These are phyloP conservation scores for Phymastichus coffea DNA, from an alignment of 1,140 invertebrate species.

Conservation along the genomic window DNA sequence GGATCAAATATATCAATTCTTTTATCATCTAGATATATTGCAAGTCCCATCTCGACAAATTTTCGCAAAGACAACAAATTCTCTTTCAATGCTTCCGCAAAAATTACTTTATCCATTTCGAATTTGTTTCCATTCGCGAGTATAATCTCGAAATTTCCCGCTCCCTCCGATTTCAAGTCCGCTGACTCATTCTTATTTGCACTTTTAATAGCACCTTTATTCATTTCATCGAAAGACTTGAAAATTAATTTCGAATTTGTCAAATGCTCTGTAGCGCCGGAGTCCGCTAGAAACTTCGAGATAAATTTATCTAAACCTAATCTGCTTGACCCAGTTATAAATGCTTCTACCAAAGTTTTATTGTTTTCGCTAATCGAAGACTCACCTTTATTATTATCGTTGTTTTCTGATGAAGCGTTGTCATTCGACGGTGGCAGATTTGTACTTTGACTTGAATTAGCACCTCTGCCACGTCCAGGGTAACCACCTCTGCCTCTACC, in stretches of 20 bases:
- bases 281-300: slow-evolving; percentile 5
- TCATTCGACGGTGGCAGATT: too few relatives aligned
- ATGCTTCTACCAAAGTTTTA: too few relatives aligned
- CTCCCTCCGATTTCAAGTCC: slow-evolving; percentile 11
- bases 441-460: too few relatives aligned
- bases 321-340: too few relatives aligned
- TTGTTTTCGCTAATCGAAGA: too few relatives aligned
- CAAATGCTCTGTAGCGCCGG: slow-evolving; percentile 13
- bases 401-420: too few relatives aligned
- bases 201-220: too few relatives aligned
- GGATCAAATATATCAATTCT: slow-evolving; percentile 1
- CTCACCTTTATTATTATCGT: too few relatives aligned
- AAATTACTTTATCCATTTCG: slow-evolving; percentile 14
- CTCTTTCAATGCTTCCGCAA: slow-evolving; percentile 18
- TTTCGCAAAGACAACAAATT: slow-evolving; percentile 31
- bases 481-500: too few relatives aligned
- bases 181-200: slow-evolving; percentile 1
- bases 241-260: slow-evolving; percentile 11
- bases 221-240: not conserved
- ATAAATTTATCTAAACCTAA: too few relatives aligned
- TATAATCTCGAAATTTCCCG: slow-evolving; percentile 1
- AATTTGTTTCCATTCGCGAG: too few relatives aligned
- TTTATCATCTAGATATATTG: not conserved
- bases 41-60: slow-evolving; percentile 23
- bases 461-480: too few relatives aligned